phyloP scores from a whole-genome alignment of 2,888 invertebrate genomes.

The Erannis defoliaria region DNA sequence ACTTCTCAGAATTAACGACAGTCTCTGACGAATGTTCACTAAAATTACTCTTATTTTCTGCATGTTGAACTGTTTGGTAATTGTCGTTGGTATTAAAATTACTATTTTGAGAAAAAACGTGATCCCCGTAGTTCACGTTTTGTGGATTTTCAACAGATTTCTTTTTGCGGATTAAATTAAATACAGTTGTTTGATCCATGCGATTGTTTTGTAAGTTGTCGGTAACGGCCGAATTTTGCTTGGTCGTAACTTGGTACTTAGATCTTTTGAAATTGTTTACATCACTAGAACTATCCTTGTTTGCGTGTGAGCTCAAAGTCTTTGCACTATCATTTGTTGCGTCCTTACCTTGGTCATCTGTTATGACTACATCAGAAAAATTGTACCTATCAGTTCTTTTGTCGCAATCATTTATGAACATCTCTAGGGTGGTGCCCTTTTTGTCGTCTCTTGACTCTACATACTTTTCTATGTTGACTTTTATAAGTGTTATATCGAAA shows the following conservation, averaged over 20 bases:
- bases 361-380: conserved; percentile 1
- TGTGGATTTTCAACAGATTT: background rate
- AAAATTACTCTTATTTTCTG: background rate
- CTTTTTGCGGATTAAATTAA: background rate
- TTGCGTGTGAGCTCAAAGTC: background rate
- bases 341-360: background rate
- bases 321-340: background rate
- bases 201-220: background rate
- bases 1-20: background rate
- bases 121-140: background rate
- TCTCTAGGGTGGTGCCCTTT: background rate
- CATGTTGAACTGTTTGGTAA: background rate
- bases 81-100: background rate
- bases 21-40: background rate
- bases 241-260: background rate
- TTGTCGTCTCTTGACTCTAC: background rate
- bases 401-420: conserved; percentile 3
- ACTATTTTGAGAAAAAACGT: background rate
- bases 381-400: background rate
- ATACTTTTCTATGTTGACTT: conserved; percentile 10
- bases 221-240: background rate
- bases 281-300: background rate
- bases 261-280: background rate
- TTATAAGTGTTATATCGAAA: background rate
- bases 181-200: background rate